Evolutionary conservation across 2,113 vertebrate genomes (phyloP), one percentile per base, ranked within the genome.

Genomic region (Corynorhinus townsendii): DNA sequence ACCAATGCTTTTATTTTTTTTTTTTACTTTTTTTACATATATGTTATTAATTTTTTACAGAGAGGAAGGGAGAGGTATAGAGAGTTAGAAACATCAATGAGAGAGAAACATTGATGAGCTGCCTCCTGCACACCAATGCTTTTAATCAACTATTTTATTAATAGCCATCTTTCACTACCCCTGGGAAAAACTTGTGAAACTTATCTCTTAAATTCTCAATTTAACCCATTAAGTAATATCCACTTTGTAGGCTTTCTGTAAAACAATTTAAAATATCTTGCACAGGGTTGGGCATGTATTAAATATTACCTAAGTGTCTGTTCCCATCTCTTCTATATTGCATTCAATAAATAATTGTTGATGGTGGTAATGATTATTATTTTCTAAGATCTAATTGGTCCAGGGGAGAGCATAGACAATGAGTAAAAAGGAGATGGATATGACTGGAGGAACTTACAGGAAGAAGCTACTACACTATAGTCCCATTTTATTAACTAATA

Each of bases 181-280:
- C 45, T 71, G 43, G 49, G 69, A 75, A 96, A 96, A 82, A 95
- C 54, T 88, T 96, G 40, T 52, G 52, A 89, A 77, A 72, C 62
- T 96, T 96, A 82, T 73, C 47, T 89, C 82, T 72, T 43, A 96
- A 95, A 68, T 92, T 35, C 77, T 93, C 64, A 93, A 83, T 95
- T 89, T 91, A 64, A 30, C 38, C 59, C 52, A 88, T 90, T 95
- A 94, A 80, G 94, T 86, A 81, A 72, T 86, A 79, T 49, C 75
- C 69, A 71, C 33, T 56, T 79, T 75, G 30, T 30, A 52, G 40
- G 56, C 14, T 89, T 94, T 97, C 71, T 79, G 20, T 92, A 91
- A 83, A 91, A 95, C 88, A 90, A 92, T 87, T 79, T 92, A 30
- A 68, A 96, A 75, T 93, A 26, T n/a, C 11, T 82, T 69, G 24